Evolutionary conservation across 2,113 vertebrate species (phyloP).

Genomic region (Setophaga kirtlandii): DNA sequence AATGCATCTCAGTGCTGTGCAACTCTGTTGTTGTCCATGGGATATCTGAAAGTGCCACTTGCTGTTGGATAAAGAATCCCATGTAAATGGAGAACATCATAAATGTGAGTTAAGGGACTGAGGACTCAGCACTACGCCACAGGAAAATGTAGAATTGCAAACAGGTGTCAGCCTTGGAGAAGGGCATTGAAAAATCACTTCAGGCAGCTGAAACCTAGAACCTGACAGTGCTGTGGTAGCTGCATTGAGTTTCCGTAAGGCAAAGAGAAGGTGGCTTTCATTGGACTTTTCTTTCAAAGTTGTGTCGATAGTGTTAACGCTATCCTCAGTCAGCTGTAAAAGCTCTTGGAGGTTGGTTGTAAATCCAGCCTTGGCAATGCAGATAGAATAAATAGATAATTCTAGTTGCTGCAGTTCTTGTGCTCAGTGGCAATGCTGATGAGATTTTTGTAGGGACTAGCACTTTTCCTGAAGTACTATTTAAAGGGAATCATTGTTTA

Average conservation of each 20-base stretch:
- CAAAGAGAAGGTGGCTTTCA: background rate
- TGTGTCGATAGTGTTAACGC: background rate
- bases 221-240: background rate
- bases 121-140: background rate
- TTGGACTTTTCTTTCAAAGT: background rate
- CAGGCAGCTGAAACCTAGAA: background rate
- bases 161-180: background rate
- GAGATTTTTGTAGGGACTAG: background rate
- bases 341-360: background rate
- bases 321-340: background rate
- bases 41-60: background rate
- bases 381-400: background rate
- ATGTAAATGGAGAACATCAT: background rate
- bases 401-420: background rate
- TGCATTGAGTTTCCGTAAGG: background rate
- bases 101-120: background rate
- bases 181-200: background rate
- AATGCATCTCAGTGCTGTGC: accelerated
- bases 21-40: accelerated
- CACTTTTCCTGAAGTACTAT: background rate
- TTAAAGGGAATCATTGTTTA: background rate
- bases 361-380: background rate
- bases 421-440: background rate
- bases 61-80: background rate
- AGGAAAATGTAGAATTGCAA: background rate